A percentile compares a stretch with the other conserved stretches of the same genome.
Conservation (phyloP, 2,113 vertebrate species). For the Tapirus terrestris region DNA sequence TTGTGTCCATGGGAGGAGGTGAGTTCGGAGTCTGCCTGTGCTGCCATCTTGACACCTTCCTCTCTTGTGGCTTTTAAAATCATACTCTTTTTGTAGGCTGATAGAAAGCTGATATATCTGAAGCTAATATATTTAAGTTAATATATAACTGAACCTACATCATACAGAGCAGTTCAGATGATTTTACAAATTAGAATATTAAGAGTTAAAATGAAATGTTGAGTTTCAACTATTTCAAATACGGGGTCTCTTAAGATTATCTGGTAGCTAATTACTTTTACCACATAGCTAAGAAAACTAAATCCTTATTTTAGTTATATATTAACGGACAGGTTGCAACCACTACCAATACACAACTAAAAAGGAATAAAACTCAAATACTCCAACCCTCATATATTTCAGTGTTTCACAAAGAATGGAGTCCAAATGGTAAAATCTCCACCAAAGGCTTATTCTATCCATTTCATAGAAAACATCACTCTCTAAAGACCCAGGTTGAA, state of each 20-base stretch:
- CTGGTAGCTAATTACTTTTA: constrained; percentile 29
- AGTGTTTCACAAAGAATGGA: neutral
- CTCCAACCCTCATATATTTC: neutral
- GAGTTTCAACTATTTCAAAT: constrained; percentile 32
- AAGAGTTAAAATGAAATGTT: constrained; percentile 20
- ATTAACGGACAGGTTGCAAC: neutral
- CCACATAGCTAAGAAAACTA: neutral
- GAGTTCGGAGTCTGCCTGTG: too few species aligned
- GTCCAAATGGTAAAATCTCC: neutral
- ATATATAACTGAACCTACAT: neutral
- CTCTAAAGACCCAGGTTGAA: neutral
- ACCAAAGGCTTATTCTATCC: neutral
- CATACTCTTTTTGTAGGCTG: neutral
- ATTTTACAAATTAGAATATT: constrained; percentile 6
- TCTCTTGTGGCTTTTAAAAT: neutral
- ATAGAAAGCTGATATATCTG: neutral
- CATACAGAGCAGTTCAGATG: neutral
- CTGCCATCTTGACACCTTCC: too few species aligned
- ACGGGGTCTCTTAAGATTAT: neutral
- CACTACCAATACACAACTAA: neutral
- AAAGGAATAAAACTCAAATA: neutral
- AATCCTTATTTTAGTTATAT: neutral
- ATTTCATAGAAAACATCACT: constrained; percentile 19
- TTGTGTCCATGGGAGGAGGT: too few species aligned
- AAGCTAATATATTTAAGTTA: neutral